These are phyloP conservation scores for Ladona fulva DNA, from an alignment of 1,140 invertebrate species.

Conservation along the genomic window DNA sequence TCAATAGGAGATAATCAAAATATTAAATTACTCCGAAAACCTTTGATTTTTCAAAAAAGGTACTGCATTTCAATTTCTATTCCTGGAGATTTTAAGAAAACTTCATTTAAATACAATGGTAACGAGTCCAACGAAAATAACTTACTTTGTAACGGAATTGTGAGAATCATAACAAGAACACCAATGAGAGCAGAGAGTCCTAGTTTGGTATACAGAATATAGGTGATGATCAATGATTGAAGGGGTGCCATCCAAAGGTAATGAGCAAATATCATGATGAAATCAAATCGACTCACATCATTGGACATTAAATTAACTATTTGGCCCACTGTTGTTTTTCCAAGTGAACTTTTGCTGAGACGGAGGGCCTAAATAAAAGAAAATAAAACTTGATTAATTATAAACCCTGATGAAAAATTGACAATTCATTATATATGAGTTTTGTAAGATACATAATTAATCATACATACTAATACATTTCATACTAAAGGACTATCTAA, in stretches of 20 bases:
- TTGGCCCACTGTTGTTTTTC: conserved; percentile 70
- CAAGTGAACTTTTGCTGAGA: conserved; percentile 54
- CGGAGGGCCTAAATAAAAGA: conserved; percentile 40
- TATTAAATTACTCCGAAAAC: neutral
- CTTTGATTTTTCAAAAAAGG: neutral
- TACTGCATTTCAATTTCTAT: no score
- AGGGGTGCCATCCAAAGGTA: conserved; percentile 57
- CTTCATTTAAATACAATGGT: no score
- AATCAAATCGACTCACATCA: conserved; percentile 58
- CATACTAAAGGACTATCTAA: neutral
- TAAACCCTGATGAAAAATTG: neutral
- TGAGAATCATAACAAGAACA: conserved; percentile 60
- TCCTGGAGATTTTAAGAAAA: no score
- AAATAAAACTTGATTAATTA: conserved; percentile 15
- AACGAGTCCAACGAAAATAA: neutral
- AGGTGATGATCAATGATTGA: conserved; percentile 48
- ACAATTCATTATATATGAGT: neutral
- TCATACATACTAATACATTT: neutral
- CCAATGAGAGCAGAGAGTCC: conserved; percentile 58
- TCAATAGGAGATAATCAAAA: no score
- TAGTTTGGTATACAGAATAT: conserved; percentile 53
- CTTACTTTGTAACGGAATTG: conserved; percentile 74
- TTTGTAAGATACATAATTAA: neutral
- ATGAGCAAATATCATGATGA: conserved; percentile 48
- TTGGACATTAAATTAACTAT: conserved; percentile 77